Evolutionary conservation across 2,888 invertebrate genomes (phyloP).

Genomic region (Tholera decimalis): DNA sequence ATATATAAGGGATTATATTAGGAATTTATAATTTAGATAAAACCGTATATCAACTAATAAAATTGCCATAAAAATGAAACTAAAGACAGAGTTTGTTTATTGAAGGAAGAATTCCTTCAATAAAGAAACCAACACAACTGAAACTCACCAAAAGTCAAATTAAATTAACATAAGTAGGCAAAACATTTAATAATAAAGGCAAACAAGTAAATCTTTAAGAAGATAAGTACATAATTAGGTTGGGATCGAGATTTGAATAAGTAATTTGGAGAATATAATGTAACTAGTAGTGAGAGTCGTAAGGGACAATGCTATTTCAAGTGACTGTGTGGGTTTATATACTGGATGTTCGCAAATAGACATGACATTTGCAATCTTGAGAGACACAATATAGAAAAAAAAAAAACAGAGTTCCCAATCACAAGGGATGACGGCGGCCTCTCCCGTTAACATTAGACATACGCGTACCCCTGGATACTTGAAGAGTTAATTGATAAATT

Average conservation of each 20-base stretch:
- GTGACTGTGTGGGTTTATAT: slow-evolving; percentile 63
- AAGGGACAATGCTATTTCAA: slow-evolving; percentile 74
- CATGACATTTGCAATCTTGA: not conserved
- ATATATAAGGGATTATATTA: too few species aligned
- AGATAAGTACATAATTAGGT: slow-evolving; percentile 68
- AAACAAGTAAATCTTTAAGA: slow-evolving; percentile 42
- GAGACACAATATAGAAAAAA: not conserved
- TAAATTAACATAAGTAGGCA: slow-evolving; percentile 32
- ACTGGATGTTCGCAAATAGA: slow-evolving; percentile 67
- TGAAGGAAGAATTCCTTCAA: too few species aligned
- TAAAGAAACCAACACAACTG: not conserved
- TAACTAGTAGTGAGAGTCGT: slow-evolving; percentile 73
- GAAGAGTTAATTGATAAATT: not conserved
- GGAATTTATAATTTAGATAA: not conserved
- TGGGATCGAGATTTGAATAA: slow-evolving; percentile 77
- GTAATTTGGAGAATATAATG: slow-evolving; percentile 77
- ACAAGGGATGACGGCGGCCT: not conserved
- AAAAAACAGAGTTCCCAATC: not conserved
- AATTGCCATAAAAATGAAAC: not conserved
- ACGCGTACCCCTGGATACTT: not conserved
- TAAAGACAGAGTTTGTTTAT: too few species aligned
- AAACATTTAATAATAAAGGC: slow-evolving; percentile 45
- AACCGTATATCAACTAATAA: not conserved
- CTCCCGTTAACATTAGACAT: not conserved
- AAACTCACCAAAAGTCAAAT: slow-evolving; percentile 10